Conservation (phyloP, 2,888 invertebrate genomes). For the Agriopis marginaria region DNA sequence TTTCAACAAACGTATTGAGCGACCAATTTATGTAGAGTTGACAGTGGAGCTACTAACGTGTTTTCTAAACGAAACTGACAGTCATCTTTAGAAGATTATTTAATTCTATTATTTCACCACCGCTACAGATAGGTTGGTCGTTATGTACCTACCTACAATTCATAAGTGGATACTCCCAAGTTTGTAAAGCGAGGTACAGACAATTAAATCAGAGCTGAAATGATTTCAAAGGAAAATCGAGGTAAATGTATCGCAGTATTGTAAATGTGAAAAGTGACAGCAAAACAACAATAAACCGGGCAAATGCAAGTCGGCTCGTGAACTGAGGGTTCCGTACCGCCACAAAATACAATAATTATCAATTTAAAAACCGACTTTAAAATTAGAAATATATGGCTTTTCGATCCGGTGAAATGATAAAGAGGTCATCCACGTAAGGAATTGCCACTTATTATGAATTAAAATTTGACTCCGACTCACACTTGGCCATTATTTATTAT, state of each 20-base stretch:
- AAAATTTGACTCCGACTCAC: too few species aligned
- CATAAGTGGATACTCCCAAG: conserved; percentile 4
- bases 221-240: not conserved
- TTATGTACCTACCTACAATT: not conserved
- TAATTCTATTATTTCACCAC: not conserved
- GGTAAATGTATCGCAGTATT: not conserved
- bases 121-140: not conserved
- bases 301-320: too few species aligned
- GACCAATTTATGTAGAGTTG: not conserved
- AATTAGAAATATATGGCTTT: too few species aligned
- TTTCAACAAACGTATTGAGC: not conserved
- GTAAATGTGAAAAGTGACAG: too few species aligned
- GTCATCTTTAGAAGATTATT: not conserved
- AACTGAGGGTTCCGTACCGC: too few species aligned
- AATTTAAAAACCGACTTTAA: too few species aligned
- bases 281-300: too few species aligned
- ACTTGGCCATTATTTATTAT: too few species aligned
- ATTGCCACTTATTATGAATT: too few species aligned
- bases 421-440: too few species aligned
- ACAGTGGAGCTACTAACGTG: not conserved
- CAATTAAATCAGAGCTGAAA: not conserved
- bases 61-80: not conserved
- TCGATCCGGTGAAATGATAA: too few species aligned
- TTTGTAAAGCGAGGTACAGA: not conserved
- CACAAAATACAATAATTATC: too few species aligned